Base-by-base conservation (phyloP, 23 tunicate species). In the Phallusia fumigata region DNA sequence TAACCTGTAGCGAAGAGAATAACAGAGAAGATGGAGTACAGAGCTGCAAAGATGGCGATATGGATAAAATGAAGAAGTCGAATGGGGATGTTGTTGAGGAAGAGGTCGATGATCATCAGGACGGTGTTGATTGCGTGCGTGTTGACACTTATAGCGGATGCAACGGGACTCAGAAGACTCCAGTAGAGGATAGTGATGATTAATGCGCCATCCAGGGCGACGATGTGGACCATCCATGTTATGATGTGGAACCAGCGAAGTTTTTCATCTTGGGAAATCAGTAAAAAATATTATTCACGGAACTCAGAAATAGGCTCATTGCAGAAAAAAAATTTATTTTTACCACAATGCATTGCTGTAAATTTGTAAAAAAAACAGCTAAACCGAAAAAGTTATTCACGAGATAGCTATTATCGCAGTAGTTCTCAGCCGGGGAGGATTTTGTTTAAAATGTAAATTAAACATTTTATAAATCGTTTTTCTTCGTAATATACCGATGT, bases 211-310 rank as follows among this genome's bases (percentile, higher is more conserved):
- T 79, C 79, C 21, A 58, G 36, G 33, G 83, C 40, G 30, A 79
- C 83, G 6, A 22, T 79, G 5, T 65, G 79, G 16, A 85, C 2
- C 30, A 85, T 32, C 88, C 88, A 85, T 19, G 53, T 79, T 3
- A 72, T 33, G 30, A 44, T 73, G 79, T 85, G 88, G 65, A 85
- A 85, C 88, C 88, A 85, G 33, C 83, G 88, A 65, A 85, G 78
- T 18, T 79, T 74, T 74, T 74, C 77, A 19, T 19, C 78, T 74
- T 24, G 16, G 26, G 28, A 21, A 24, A 24, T 6, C 15, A 6
- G 69, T 21, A 58, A 58, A 58, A 6, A 40, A 40, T 3, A 40
- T n/a, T n/a, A n/a, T n/a, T n/a, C n/a, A 40, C 47, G 47, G 47
- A 40, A 5, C 10, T 3, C 47, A 5, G 47, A 5, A 40, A 40